Percentiles rank a stretch among this genome's conserved stretches.
Evolutionary conservation across 2,797 vertebrate species (phyloP).

Genomic region (Steatocranus sp.): DNA sequence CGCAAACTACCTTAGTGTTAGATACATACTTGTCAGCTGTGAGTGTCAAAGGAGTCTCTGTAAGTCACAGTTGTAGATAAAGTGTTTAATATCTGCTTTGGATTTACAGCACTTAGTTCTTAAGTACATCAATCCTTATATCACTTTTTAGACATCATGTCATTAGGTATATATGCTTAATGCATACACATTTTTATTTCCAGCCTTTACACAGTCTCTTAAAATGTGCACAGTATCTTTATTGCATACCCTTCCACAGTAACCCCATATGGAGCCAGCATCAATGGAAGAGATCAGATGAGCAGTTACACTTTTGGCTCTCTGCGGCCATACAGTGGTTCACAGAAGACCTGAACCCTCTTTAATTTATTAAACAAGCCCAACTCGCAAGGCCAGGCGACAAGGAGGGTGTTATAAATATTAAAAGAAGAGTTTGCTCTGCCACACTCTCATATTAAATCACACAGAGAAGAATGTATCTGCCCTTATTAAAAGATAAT

Average conservation of each 20-base stretch:
- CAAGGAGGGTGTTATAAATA: conserved; percentile 72
- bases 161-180: background rate
- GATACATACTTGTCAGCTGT: background rate
- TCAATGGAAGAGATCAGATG: conserved; percentile 13
- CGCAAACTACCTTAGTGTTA: background rate
- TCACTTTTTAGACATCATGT: background rate
- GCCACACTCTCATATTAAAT: conserved; percentile 72
- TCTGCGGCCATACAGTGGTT: conserved; percentile 33
- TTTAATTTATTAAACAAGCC: conserved; percentile 74
- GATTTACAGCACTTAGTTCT: background rate
- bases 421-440: conserved; percentile 76
- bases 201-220: background rate
- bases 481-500: conserved; percentile 79
- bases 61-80: background rate
- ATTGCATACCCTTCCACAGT: background rate
- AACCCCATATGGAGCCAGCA: background rate
- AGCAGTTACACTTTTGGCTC: conserved; percentile 30
- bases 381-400: conserved; percentile 44
- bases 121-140: background rate
- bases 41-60: background rate
- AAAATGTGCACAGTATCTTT: background rate
- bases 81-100: background rate
- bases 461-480: conserved; percentile 69
- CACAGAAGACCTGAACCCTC: conserved; percentile 47
- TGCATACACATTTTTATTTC: background rate